Evolutionary conservation across 1,140 invertebrate genomes (phyloP).

Genomic region (Oedothorax gibbosus): DNA sequence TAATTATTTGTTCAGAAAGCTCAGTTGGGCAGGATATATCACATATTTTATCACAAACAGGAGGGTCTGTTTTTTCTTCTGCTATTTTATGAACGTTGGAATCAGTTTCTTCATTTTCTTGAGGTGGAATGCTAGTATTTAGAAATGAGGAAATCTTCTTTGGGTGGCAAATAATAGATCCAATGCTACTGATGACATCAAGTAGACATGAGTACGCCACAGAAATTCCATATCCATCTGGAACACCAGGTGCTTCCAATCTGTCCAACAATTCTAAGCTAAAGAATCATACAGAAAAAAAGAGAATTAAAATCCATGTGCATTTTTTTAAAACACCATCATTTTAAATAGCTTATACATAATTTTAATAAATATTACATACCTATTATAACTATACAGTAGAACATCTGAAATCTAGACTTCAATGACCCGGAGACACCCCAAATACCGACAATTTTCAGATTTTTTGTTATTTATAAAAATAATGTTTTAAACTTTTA

Average conservation of each 20-base stretch:
- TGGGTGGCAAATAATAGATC: conserved; percentile 54
- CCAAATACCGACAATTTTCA: too few species aligned
- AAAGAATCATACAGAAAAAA: conserved; percentile 64
- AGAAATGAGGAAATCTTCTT: conserved; percentile 7
- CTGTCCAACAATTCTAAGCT: conserved; percentile 96
- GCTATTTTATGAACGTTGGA: neutral
- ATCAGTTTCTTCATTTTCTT: conserved; percentile 19
- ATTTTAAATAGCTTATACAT: neutral
- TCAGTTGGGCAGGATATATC: conserved; percentile 61
- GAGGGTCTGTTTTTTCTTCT: conserved; percentile 33
- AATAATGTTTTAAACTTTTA: too few species aligned
- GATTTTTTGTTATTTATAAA: too few species aligned
- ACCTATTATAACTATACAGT: neutral
- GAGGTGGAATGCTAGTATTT: conserved; percentile 6
- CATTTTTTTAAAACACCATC: neutral
- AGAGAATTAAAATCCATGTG: neutral
- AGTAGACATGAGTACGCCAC: conserved; percentile 92
- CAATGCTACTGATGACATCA: conserved; percentile 75
- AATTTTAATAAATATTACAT: neutral
- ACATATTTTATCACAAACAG: conserved; percentile 48
- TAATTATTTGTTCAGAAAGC: conserved; percentile 79
- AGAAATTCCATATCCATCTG: conserved; percentile 95
- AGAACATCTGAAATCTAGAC: neutral
- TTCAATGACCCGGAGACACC: neutral
- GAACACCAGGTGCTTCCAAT: conserved; percentile 89